Evolutionary conservation across 2,113 vertebrate species (phyloP).

Genomic region (Pterocles orientalis): DNA sequence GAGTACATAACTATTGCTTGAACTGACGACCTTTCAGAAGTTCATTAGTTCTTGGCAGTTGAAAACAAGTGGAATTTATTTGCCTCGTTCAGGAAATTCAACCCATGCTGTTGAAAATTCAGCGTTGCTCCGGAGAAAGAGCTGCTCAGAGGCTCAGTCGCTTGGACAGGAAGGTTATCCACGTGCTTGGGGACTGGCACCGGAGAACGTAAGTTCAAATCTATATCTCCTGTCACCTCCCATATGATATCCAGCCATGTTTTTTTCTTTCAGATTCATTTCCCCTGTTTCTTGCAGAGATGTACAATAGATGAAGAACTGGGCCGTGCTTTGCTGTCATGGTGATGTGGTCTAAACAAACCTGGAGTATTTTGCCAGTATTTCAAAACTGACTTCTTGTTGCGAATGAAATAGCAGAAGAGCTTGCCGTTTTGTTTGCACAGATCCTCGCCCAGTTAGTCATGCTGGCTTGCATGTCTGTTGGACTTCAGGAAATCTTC

Average conservation of each 20-base stretch:
- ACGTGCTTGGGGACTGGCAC: accelerated
- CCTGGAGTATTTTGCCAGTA: neutral
- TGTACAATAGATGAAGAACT: neutral
- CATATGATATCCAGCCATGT: neutral
- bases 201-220: accelerated
- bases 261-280: neutral
- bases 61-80: neutral
- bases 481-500: neutral
- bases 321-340: conserved; percentile 54
- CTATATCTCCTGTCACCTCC: neutral
- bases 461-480: neutral
- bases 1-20: neutral
- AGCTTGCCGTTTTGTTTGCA: conserved; percentile 12
- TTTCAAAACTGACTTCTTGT: conserved; percentile 49
- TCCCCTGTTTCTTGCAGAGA: neutral
- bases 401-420: neutral
- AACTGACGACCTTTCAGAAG: neutral
- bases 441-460: neutral
- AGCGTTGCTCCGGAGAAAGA: neutral
- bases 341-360: conserved; percentile 56
- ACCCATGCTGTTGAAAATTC: neutral
- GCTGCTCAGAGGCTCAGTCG: neutral
- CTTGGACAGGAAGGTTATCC: neutral
- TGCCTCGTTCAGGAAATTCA: neutral
- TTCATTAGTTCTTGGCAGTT: neutral